A percentile compares a stretch with the other conserved stretches of the same genome.
Conservation (phyloP, 2,113 vertebrate species). For the Cyrtonyx montezumae region DNA sequence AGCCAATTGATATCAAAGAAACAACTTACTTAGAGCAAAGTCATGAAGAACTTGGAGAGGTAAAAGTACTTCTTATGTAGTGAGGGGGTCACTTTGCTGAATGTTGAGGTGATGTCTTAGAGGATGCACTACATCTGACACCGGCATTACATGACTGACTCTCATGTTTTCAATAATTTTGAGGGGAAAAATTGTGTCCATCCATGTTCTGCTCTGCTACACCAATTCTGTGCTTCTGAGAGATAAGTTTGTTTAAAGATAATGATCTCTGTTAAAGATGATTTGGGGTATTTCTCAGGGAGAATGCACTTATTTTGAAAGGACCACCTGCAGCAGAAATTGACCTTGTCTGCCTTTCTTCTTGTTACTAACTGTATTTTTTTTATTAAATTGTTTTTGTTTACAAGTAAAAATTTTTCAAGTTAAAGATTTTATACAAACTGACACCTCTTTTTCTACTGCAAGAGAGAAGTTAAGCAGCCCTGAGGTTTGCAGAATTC, state of each 20-base stretch:
- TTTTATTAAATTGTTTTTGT: not conserved
- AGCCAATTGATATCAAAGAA: slow-evolving; percentile 88
- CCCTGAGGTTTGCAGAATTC: not conserved
- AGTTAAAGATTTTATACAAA: not conserved
- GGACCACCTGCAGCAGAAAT: not conserved
- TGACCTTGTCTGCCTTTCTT: not conserved
- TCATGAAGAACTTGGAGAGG: slow-evolving; percentile 95
- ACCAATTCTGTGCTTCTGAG: not conserved
- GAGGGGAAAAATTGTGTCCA: not conserved
- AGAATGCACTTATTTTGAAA: not conserved
- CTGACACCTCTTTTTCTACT: not conserved
- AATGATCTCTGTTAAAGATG: not conserved
- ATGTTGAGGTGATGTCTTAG: not conserved
- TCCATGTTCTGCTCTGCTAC: not conserved
- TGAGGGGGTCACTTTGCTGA: not conserved
- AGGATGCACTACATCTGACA: not conserved
- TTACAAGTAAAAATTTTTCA: not conserved
- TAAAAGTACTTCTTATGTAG: slow-evolving; percentile 60
- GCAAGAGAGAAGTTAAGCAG: not conserved
- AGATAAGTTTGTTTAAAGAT: not conserved
- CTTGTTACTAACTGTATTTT: not conserved
- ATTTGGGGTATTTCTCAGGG: not conserved
- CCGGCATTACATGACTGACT: not conserved
- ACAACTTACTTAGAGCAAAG: slow-evolving; percentile 91
- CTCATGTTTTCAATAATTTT: not conserved